Evolutionary conservation across 2,888 invertebrate species (phyloP).

Genomic region (Melinaea marsaeus): DNA sequence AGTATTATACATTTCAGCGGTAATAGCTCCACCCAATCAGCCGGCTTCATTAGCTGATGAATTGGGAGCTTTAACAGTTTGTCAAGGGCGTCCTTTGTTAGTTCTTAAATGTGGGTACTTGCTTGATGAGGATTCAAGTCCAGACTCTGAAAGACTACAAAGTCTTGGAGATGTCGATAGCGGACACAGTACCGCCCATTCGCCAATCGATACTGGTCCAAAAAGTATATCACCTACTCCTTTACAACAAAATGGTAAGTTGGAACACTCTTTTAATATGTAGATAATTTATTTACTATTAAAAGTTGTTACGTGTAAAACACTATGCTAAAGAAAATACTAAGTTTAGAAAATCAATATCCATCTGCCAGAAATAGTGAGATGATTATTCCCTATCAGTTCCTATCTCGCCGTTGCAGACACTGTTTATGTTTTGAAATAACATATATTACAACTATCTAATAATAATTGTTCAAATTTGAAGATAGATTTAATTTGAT

Average conservation of each 20-base stretch:
- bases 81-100: conserved; percentile 77
- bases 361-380: no score
- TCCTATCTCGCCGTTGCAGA: no score
- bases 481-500: no score
- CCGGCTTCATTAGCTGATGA: conserved; percentile 84
- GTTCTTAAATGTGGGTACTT: conserved; percentile 86
- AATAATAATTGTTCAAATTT: no score
- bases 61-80: conserved; percentile 72
- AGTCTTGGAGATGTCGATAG: conserved; percentile 88
- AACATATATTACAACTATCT: no score
- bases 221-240: conserved; percentile 89
- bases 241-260: conserved; percentile 73
- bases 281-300: not conserved
- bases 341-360: no score
- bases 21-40: conserved; percentile 80
- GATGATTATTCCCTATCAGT: no score
- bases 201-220: conserved; percentile 88
- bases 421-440: no score
- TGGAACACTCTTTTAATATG: not conserved
- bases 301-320: no score
- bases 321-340: no score
- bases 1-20: conserved; percentile 68
- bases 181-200: conserved; percentile 94
- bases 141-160: conserved; percentile 90
- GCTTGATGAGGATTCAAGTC: conserved; percentile 89